Conservation (phyloP, 2,888 invertebrate species). For the Altica lythri region DNA sequence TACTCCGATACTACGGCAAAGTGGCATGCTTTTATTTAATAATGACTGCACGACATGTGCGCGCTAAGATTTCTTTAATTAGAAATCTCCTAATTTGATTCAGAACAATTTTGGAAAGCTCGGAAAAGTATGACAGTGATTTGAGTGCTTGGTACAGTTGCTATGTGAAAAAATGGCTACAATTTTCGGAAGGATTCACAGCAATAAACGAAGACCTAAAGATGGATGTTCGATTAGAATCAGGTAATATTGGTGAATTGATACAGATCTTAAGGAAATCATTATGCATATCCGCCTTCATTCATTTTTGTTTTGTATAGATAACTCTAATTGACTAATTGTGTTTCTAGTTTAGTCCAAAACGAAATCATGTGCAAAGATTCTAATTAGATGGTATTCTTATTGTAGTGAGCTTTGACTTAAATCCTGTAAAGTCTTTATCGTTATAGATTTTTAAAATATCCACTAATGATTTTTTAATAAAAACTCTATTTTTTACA, state of each 20-base stretch:
- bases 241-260: constrained; percentile 39
- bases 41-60: constrained; percentile 24
- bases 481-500: too few relatives aligned
- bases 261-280: too few relatives aligned
- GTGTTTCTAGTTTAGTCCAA: too few relatives aligned
- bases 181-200: constrained; percentile 29
- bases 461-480: too few relatives aligned
- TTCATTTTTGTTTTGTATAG: too few relatives aligned
- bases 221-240: constrained; percentile 32
- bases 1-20: constrained; percentile 21
- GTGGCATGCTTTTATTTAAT: constrained; percentile 16
- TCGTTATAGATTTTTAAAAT: too few relatives aligned
- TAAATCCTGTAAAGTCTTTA: too few relatives aligned
- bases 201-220: constrained; percentile 34
- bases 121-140: constrained; percentile 12
- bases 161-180: constrained; percentile 26
- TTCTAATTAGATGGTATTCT: too few relatives aligned
- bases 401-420: too few relatives aligned
- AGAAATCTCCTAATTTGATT: constrained; percentile 28
- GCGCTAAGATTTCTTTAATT: constrained; percentile 29
- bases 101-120: constrained; percentile 1
- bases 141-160: not conserved
- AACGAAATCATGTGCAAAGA: too few relatives aligned
- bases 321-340: too few relatives aligned
- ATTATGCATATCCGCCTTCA: too few relatives aligned